These are phyloP conservation scores for Seriola dumerili DNA, from an alignment of 2,113 vertebrate species.

Conservation along the genomic window DNA sequence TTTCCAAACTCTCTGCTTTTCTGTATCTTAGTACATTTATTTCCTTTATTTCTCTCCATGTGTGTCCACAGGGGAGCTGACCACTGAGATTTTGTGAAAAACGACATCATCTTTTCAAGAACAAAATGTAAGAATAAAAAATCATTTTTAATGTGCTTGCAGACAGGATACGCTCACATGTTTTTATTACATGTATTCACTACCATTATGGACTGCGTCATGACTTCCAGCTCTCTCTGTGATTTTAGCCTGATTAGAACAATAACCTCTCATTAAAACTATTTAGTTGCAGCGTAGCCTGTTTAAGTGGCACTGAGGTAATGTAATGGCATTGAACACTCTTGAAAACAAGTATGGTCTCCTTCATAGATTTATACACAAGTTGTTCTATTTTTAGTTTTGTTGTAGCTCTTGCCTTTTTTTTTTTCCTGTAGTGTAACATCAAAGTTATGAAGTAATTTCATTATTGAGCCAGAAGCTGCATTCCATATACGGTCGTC, in stretches of 20 bases:
- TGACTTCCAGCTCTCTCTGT: background rate
- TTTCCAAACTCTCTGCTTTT: slow-evolving; percentile 34
- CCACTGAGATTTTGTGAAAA: slow-evolving; percentile 22
- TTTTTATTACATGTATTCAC: background rate
- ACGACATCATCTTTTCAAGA: background rate
- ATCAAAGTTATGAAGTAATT: slow-evolving; percentile 39
- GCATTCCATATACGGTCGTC: slow-evolving; percentile 61
- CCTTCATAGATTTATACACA: slow-evolving; percentile 37
- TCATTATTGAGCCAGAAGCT: slow-evolving; percentile 54
- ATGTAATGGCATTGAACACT: slow-evolving; percentile 40
- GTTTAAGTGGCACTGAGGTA: slow-evolving; percentile 38
- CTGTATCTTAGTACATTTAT: slow-evolving; percentile 13
- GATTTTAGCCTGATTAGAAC: background rate
- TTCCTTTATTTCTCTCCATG: slow-evolving; percentile 27
- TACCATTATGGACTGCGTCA: background rate
- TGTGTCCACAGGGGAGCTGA: slow-evolving; percentile 22
- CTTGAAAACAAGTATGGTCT: slow-evolving; percentile 36
- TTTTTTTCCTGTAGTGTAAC: slow-evolving; percentile 23
- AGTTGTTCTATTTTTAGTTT: slow-evolving; percentile 61
- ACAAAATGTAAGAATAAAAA: slow-evolving; percentile 16
- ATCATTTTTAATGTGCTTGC: background rate
- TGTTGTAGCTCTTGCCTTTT: slow-evolving; percentile 31
- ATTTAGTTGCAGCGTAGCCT: background rate
- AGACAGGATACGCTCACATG: background rate
- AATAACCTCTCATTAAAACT: background rate